Base-by-base conservation (phyloP, 2,797 vertebrate genomes). In the Sternotherus odoratus region DNA sequence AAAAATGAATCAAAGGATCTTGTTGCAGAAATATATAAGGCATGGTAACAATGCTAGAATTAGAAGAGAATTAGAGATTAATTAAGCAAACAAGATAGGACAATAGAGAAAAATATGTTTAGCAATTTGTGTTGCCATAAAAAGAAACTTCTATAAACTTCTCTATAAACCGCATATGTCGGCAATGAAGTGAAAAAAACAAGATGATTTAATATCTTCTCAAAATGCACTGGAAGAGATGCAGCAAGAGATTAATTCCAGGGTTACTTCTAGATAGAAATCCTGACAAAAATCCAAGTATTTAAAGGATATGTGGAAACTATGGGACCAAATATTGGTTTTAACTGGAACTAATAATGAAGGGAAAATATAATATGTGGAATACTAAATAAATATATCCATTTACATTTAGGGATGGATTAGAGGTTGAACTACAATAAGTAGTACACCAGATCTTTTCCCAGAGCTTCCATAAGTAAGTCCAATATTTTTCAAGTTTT, bases 31-130 rank as follows among this genome's bases (percentile, higher is more conserved):
- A 51, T 24, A 23, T 0, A 0, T 57, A 83, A 85, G 48, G 26
- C 83, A 94, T 39, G 2, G 15, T 54, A 83, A 81, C 8, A 75
- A 48, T 15, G 33, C 66, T 86, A 19, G 77, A 79, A 49, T 79
- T 75, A 57, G 16, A 83, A 82, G 39, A 87, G 46, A 93, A 82
- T 10, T 83, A 19, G 33, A 79, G 39, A 82, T 92, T 85, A 92
- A 92, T 89, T 93, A 93, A 86, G 48, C 60, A 95, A 69, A 63
- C 26, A 82, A 88, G 19, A 50, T 46, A 54, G 49, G 51, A 82
- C 30, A 30, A 39, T 90, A 89, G 93, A 87, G 87, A 10, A n/a
- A 95, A 93, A 90, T 77, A 83, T 21, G 90, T 19, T 85, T 83
- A 85, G 56, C 15, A 81, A 86, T 91, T 95, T 91, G 88, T 88